Percentiles rank a stretch among this genome's conserved stretches.
Evolutionary conservation across 2,888 invertebrate species (phyloP).

Genomic region (Aelia acuminata): DNA sequence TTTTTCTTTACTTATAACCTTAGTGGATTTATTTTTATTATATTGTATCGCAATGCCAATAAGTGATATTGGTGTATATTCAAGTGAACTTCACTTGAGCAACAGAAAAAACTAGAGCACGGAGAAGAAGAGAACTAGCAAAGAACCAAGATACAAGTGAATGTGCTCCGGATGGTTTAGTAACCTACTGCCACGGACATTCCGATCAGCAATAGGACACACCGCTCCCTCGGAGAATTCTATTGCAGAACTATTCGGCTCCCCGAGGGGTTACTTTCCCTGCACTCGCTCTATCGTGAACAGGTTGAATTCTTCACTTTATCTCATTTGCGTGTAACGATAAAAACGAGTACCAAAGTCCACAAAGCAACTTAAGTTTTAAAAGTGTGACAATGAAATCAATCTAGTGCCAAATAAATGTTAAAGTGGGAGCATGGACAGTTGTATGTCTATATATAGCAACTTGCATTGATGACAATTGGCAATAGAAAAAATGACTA

Average conservation of each 20-base stretch:
- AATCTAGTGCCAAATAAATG: too few species aligned
- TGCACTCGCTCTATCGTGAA: not conserved
- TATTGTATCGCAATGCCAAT: too few species aligned
- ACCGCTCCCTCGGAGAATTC: not conserved
- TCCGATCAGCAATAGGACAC: constrained; percentile 11
- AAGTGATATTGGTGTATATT: too few species aligned
- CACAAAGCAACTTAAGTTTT: too few species aligned
- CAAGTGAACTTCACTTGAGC: not conserved
- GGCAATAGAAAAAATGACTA: too few species aligned
- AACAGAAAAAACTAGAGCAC: not conserved
- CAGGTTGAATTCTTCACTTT: not conserved
- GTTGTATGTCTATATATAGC: too few species aligned
- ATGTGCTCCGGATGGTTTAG: constrained; percentile 32
- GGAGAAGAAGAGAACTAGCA: not conserved
- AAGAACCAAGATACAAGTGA: constrained; percentile 24
- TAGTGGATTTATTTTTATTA: too few species aligned
- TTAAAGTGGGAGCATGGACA: too few species aligned
- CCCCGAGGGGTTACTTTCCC: constrained; percentile 5
- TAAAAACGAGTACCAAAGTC: too few species aligned
- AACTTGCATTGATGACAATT: too few species aligned
- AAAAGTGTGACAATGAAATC: too few species aligned
- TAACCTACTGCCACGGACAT: constrained; percentile 11
- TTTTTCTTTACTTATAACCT: too few species aligned
- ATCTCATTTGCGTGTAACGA: not conserved
- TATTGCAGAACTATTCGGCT: constrained; percentile 25